phyloP scores from a whole-genome alignment of 2,797 vertebrate species.

The Thunnus albacares region DNA sequence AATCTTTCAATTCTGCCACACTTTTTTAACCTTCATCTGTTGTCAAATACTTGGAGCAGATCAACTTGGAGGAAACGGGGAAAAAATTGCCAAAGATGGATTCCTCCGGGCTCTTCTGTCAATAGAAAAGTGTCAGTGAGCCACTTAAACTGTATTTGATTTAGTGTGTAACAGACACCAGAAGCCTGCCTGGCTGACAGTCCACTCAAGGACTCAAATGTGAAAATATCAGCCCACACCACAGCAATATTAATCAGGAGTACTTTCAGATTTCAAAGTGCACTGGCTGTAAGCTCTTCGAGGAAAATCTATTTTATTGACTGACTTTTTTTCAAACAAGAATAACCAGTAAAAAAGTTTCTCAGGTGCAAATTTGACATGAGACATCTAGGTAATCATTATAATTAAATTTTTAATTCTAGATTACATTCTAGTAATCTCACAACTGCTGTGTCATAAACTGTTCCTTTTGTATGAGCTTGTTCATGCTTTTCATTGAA shows the following conservation, averaged over 20 bases:
- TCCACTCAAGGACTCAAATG: conserved; percentile 30
- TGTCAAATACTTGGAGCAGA: conserved; percentile 53
- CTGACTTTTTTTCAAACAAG: background rate
- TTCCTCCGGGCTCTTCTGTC: conserved; percentile 43
- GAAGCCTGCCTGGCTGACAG: conserved; percentile 27
- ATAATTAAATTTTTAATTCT: background rate
- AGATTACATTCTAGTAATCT: background rate
- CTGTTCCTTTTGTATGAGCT: too few relatives aligned
- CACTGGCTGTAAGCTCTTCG: background rate
- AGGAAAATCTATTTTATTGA: conserved; percentile 8
- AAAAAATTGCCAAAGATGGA: conserved; percentile 20
- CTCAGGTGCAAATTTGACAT: background rate
- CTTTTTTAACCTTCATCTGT: conserved; percentile 69
- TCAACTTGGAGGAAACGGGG: conserved; percentile 19
- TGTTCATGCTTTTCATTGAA: too few relatives aligned
- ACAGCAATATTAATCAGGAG: conserved; percentile 29
- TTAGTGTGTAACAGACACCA: conserved; percentile 35
- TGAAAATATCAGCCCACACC: conserved; percentile 27
- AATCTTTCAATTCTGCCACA: conserved; percentile 63
- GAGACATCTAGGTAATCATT: background rate
- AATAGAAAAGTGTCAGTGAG: conserved; percentile 53
- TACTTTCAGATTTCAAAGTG: conserved; percentile 3
- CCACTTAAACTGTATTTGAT: conserved; percentile 53
- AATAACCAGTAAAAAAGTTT: background rate
- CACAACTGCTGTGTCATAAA: background rate